A percentile compares a stretch with the other conserved stretches of the same genome.
Evolutionary conservation across 2,113 vertebrate species (phyloP).

Genomic region (Megalops atlanticus): DNA sequence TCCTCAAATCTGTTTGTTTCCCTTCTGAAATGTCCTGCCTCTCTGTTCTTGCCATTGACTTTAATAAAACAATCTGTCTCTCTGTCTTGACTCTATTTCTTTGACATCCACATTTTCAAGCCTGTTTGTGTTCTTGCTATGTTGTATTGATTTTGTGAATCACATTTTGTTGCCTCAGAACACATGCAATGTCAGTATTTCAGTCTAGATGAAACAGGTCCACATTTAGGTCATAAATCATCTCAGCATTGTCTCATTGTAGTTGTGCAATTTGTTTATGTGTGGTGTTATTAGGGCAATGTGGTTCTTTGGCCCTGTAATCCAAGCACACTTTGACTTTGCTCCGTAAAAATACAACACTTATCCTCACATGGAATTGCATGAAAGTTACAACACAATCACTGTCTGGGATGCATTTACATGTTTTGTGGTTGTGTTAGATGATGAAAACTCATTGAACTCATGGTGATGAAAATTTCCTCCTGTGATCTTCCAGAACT

Average conservation of each 20-base stretch:
- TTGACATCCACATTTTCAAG: constrained; percentile 7
- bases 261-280: too few species aligned
- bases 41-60: constrained; percentile 18
- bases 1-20: background rate
- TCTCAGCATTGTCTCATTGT: too few species aligned
- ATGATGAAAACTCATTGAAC: background rate
- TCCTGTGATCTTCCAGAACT: background rate
- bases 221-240: too few species aligned
- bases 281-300: too few species aligned
- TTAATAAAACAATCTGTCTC: constrained; percentile 30
- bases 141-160: constrained; percentile 15
- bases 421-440: background rate
- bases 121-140: constrained; percentile 9
- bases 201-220: too few species aligned
- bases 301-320: too few species aligned
- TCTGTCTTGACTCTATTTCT: constrained; percentile 28
- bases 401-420: background rate
- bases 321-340: too few species aligned
- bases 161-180: too few species aligned
- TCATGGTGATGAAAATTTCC: background rate
- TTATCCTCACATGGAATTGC: background rate
- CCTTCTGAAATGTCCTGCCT: background rate
- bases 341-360: background rate
- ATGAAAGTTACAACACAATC: background rate
- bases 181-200: too few species aligned